These are phyloP conservation scores for Apostichopus leukothele DNA, from an alignment of 53 echinoderm and acorn worm species.

Conservation along the genomic window DNA sequence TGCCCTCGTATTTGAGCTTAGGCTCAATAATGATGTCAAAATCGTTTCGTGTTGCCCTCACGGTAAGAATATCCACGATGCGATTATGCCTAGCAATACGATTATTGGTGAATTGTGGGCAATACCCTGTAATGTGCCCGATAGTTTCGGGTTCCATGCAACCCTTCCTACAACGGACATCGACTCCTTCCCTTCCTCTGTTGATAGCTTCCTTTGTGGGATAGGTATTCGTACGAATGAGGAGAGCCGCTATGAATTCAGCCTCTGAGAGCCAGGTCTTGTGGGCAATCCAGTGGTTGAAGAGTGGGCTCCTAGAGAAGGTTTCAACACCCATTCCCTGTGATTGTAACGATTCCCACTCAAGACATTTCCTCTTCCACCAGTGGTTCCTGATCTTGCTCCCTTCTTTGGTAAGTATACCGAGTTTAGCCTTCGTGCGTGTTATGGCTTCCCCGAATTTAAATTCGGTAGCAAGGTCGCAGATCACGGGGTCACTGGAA, in stretches of 20 bases:
- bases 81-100: neutral
- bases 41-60: neutral
- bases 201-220: neutral
- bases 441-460: neutral
- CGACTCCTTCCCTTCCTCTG: neutral
- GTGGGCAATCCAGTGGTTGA: neutral
- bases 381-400: neutral
- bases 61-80: neutral
- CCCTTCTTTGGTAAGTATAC: neutral
- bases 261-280: neutral
- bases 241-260: neutral
- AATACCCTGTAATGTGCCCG: slow-evolving; percentile 13
- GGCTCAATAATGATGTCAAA: neutral
- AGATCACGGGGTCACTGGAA: neutral
- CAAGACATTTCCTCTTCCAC: neutral
- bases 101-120: slow-evolving; percentile 5
- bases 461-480: neutral
- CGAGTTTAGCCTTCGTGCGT: too few species aligned
- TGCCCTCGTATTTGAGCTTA: neutral
- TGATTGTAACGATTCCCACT: neutral
- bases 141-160: neutral
- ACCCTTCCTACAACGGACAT: neutral
- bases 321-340: neutral
- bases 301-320: neutral
- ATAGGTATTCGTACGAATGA: neutral